Evolutionary conservation across 2,113 vertebrate species (phyloP).

Genomic region (Mungos mungo): DNA sequence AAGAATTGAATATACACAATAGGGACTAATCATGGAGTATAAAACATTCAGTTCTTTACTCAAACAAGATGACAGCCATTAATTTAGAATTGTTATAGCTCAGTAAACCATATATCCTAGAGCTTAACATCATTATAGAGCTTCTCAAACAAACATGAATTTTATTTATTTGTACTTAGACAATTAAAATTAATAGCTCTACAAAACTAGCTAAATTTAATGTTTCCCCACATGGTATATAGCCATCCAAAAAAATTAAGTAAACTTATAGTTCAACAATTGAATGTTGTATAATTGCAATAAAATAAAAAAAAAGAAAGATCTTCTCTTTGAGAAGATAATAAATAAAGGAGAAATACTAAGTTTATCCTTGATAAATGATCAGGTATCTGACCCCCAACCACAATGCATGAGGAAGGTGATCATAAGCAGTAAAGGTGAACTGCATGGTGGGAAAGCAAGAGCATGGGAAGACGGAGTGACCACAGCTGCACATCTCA

Average conservation of each 20-base stretch:
- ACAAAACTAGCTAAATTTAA: conserved; percentile 4
- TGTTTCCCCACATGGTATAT: not conserved
- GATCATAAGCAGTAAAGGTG: not conserved
- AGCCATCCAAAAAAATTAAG: not conserved
- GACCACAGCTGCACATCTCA: not conserved
- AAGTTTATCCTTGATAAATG: not conserved
- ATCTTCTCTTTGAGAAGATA: not conserved
- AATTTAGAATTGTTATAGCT: not conserved
- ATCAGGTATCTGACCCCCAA: not conserved
- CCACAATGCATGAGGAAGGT: not conserved
- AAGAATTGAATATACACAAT: not conserved
- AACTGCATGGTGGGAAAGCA: not conserved
- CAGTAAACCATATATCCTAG: not conserved
- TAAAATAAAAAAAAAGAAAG: not conserved
- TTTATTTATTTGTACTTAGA: conserved; percentile 17
- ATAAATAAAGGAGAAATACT: not conserved
- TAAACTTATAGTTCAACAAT: not conserved
- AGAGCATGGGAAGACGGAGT: not conserved
- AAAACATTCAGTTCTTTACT: not conserved
- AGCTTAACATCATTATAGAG: not conserved
- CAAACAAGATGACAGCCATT: not conserved
- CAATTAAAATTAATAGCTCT: not conserved
- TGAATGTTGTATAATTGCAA: not conserved
- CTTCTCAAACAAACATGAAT: not conserved
- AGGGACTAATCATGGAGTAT: not conserved